Conservation (phyloP, 2,113 vertebrate genomes). For the Eudyptes chrysolophus region DNA sequence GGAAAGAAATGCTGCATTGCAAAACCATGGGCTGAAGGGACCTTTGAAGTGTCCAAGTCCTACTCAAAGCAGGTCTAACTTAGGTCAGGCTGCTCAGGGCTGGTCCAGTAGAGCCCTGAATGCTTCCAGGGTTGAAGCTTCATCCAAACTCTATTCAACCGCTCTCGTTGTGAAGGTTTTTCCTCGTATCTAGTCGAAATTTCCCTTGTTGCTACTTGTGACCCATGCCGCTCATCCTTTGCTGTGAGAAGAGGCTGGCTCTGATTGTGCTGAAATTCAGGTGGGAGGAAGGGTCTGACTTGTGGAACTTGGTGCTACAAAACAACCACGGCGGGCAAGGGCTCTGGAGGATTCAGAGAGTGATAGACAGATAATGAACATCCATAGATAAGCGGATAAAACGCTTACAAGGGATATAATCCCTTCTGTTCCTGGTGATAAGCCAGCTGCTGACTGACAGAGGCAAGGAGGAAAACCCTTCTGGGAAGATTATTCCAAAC, state of each 20-base stretch:
- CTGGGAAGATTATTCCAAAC: slow-evolving; percentile 22
- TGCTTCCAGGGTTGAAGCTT: background rate
- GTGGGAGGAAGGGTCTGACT: background rate
- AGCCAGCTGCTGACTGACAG: slow-evolving; percentile 37
- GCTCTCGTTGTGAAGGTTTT: background rate
- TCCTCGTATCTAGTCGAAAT: fast-evolving
- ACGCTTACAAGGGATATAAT: slow-evolving; percentile 32
- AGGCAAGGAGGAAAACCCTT: background rate
- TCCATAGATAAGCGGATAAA: slow-evolving; percentile 32
- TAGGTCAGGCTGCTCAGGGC: background rate
- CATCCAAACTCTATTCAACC: background rate
- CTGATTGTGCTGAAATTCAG: background rate
- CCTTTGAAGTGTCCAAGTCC: background rate
- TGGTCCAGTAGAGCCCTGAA: background rate
- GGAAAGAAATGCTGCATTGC: background rate
- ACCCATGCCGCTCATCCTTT: background rate
- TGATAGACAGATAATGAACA: slow-evolving; percentile 44
- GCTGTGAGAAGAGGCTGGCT: background rate
- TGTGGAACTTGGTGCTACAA: background rate
- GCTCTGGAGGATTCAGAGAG: background rate
- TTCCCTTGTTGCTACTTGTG: background rate
- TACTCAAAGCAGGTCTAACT: background rate
- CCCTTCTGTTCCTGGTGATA: slow-evolving; percentile 54
- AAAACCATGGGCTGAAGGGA: background rate
- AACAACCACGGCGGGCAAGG: background rate